These are phyloP conservation scores for Patella ulyssiponensis DNA, from an alignment of 2,888 invertebrate species.

Conservation along the genomic window DNA sequence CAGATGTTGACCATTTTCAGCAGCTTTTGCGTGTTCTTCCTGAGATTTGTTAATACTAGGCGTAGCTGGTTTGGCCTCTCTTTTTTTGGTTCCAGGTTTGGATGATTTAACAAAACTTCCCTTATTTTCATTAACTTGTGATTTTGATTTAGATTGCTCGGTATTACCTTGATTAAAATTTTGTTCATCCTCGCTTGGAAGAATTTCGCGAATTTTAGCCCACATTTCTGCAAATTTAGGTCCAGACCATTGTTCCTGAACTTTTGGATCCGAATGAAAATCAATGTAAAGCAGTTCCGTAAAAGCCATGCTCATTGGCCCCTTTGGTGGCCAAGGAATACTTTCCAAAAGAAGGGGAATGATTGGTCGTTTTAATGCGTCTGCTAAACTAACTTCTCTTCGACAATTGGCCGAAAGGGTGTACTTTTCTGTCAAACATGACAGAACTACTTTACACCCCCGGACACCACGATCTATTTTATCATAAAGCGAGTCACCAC, in stretches of 20 bases:
- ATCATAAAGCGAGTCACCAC: conserved; percentile 67
- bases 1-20: not conserved
- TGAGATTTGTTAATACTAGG: not conserved
- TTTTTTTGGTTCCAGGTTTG: not conserved
- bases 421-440: conserved; percentile 57
- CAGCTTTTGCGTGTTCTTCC: not conserved
- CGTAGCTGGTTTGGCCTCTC: not conserved
- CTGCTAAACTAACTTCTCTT: conserved; percentile 59
- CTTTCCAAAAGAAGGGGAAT: conserved; percentile 60
- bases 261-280: conserved; percentile 34
- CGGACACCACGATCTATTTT: conserved; percentile 62
- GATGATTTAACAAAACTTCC: no score
- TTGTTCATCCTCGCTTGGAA: conserved; percentile 12
- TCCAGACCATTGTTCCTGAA: conserved; percentile 54
- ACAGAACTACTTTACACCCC: conserved; percentile 51
- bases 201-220: conserved; percentile 41
- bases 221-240: conserved; percentile 51
- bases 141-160: not conserved
- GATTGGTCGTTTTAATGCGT: conserved; percentile 61
- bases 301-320: conserved; percentile 63
- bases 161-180: no score
- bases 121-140: not conserved
- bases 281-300: conserved; percentile 57
- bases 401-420: conserved; percentile 58
- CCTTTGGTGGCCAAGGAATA: conserved; percentile 60